Evolutionary conservation across 2,888 invertebrate genomes (phyloP), one percentile per base, ranked within the genome.

Genomic region (Parascotia fuliginaria): DNA sequence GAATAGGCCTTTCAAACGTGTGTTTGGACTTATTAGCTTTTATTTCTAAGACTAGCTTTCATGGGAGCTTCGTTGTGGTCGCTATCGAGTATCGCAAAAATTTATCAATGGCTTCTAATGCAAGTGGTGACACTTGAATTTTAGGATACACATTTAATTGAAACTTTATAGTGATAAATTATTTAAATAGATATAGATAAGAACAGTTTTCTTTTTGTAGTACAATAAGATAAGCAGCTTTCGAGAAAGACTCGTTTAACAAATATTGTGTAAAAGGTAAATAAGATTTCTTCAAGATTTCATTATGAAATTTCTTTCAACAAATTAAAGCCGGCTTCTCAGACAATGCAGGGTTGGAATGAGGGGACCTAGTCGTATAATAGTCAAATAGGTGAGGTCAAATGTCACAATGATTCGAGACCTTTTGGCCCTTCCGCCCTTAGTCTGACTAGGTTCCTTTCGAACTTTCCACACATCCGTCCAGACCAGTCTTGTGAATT

Each of bases 1-100:
- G 82, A 89, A 89, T 87, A 84, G 83, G 78, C 75, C 83, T 85
- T 88, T 86, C 77, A 87, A 85, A 82, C 71, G 72, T 77, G 67
- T 85, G 84, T 87, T 87, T 83, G 81, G 77, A 83, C 81, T 87
- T 89, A 88, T 88, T 86, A 88, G 85, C 83, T 84, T 86, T 87
- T 86, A 87, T 86, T 88, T 86, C 83, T 84, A 83, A 83, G 80
- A 77, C 85, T 86, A 85, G 79, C 83, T 82, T 79, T 80, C 78
- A 83, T 84, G 83, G 79, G 82, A 82, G 75, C 69, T 70, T 48
- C 68, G 62, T 55, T 68, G 65, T 45, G 66, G 57, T 58, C 44
- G 47, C 41, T 60, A 58, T 65, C 60, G 50, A 45, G 46, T 45
- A 55, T 67, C 54, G 52, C 55, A 51, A 45, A 65, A 69, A 69